These are phyloP conservation scores for Lycaena phlaeas DNA, from an alignment of 2,888 invertebrate species.

Conservation along the genomic window DNA sequence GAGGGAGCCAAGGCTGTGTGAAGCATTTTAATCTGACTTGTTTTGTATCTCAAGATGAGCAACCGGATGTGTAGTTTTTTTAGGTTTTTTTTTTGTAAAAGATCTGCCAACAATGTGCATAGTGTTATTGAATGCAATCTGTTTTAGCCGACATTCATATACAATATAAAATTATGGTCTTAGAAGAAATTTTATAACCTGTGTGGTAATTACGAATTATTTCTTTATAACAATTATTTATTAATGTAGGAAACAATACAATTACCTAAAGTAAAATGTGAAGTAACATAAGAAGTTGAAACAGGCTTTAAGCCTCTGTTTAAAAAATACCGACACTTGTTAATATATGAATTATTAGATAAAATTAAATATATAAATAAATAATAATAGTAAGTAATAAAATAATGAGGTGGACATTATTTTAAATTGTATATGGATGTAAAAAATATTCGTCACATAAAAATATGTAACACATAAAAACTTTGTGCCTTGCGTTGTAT, in stretches of 20 bases:
- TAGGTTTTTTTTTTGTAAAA: conserved; percentile 29
- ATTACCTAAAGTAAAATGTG: no score
- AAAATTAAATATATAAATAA: neutral
- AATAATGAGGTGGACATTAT: neutral
- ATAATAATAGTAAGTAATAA: neutral
- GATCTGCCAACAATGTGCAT: conserved; percentile 45
- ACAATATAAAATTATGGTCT: conserved; percentile 5
- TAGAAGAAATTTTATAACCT: conserved; percentile 20
- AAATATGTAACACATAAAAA: conserved; percentile 31
- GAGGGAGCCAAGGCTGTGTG: conserved; percentile 51
- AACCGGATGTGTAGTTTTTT: conserved; percentile 19
- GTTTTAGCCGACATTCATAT: conserved; percentile 23
- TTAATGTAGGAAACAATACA: no score
- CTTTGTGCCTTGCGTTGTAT: conserved; percentile 67
- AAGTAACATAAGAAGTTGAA: no score
- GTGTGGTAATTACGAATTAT: neutral
- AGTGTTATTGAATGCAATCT: conserved; percentile 37
- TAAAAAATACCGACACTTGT: neutral
- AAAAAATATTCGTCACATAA: neutral
- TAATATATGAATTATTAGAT: neutral
- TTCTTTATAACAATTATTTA: neutral
- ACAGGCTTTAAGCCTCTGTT: no score
- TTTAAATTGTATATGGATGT: neutral
- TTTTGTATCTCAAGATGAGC: conserved; percentile 22
- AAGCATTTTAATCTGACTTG: conserved; percentile 41